Evolutionary conservation across 2,797 vertebrate genomes (phyloP).

Genomic region (Sylvia borin): DNA sequence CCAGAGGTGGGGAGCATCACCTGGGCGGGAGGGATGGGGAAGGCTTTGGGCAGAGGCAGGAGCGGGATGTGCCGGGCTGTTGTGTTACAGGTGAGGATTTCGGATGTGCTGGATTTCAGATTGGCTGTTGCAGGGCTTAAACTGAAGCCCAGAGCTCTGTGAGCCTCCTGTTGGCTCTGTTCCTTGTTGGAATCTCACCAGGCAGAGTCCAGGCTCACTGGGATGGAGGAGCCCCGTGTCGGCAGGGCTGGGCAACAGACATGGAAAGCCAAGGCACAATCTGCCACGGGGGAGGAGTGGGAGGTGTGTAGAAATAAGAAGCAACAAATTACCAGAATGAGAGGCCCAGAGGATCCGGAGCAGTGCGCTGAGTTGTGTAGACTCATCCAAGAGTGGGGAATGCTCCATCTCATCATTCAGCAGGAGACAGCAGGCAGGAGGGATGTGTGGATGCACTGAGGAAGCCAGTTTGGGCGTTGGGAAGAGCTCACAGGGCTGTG

Average conservation of each 20-base stretch:
- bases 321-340: background rate
- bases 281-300: background rate
- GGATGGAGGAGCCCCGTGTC: fast-evolving
- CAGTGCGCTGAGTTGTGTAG: fast-evolving
- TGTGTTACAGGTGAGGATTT: background rate
- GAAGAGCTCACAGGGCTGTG: background rate
- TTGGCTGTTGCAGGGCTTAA: background rate
- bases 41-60: background rate
- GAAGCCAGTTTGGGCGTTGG: background rate
- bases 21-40: fast-evolving
- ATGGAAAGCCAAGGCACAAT: background rate
- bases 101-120: background rate
- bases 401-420: background rate
- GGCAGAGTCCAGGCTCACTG: fast-evolving
- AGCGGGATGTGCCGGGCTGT: fast-evolving
- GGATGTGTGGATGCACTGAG: fast-evolving
- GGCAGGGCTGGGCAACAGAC: background rate
- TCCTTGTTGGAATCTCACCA: background rate
- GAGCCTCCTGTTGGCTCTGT: fast-evolving
- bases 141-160: background rate
- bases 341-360: background rate
- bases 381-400: background rate
- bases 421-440: background rate
- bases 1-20: background rate
- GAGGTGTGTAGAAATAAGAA: background rate